Evolutionary conservation across 2,797 vertebrate genomes (phyloP).

Genomic region (Dicrostonyx torquatus): DNA sequence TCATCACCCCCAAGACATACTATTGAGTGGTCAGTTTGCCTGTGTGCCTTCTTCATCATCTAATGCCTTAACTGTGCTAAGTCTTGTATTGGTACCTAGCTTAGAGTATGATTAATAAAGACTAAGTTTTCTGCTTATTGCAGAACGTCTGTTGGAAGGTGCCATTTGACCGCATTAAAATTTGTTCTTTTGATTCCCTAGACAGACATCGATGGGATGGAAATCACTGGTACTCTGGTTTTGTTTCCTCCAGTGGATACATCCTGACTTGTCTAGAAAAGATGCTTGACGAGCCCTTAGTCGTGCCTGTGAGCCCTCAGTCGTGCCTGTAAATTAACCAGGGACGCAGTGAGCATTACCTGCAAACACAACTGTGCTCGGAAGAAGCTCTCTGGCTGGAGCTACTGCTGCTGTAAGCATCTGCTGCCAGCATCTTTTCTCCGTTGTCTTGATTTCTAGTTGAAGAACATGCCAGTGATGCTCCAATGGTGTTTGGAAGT

Average conservation of each 20-base stretch:
- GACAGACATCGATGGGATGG: neutral
- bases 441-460: slow-evolving; percentile 49
- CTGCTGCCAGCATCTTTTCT: slow-evolving; percentile 8
- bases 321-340: neutral
- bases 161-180: neutral
- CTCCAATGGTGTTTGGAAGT: slow-evolving; percentile 68
- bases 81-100: neutral
- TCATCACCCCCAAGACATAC: neutral
- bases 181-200: slow-evolving; percentile 24
- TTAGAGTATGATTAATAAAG: neutral
- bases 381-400: slow-evolving; percentile 86
- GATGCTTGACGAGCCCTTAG: neutral
- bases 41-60: neutral
- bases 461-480: slow-evolving; percentile 48
- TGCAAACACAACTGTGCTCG: slow-evolving; percentile 89
- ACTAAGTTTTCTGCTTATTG: neutral
- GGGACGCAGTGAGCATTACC: slow-evolving; percentile 81
- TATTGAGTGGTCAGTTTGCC: neutral
- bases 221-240: neutral
- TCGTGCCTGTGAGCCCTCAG: no score
- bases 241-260: neutral
- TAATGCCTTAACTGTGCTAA: neutral
- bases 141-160: neutral
- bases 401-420: slow-evolving; percentile 58
- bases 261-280: neutral